phyloP scores from a whole-genome alignment of 2,888 invertebrate genomes.

The Danaus chrysippus region DNA sequence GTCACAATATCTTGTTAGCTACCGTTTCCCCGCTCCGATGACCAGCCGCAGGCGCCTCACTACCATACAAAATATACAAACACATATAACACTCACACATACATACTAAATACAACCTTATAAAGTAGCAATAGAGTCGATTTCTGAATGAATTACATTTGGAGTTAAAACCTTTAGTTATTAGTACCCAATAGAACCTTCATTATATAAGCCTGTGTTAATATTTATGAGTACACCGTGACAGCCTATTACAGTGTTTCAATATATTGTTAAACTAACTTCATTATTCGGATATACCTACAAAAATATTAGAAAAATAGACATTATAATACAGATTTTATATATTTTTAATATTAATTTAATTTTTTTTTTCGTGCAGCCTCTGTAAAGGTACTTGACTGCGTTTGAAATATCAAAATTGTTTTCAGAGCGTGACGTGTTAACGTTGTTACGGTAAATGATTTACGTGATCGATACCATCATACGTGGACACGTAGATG shows the following conservation, averaged over 20 bases:
- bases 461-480: slow-evolving; percentile 8
- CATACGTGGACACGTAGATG: background rate
- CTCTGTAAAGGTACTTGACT: background rate
- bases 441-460: slow-evolving; percentile 19
- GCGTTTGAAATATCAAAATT: slow-evolving; percentile 3
- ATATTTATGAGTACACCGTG: slow-evolving; percentile 36
- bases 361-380: background rate
- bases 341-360: no score
- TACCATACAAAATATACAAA: slow-evolving; percentile 14
- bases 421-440: slow-evolving; percentile 19
- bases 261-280: no score
- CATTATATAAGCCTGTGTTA: slow-evolving; percentile 33
- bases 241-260: slow-evolving; percentile 28
- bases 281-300: no score
- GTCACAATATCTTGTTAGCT: slow-evolving; percentile 69
- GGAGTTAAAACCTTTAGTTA: slow-evolving; percentile 16
- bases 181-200: slow-evolving; percentile 14
- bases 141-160: slow-evolving; percentile 6
- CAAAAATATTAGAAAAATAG: no score
- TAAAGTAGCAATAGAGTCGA: background rate
- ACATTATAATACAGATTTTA: no score
- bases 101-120: slow-evolving; percentile 21
- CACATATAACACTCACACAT: background rate
- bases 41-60: slow-evolving; percentile 42
- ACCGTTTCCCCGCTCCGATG: slow-evolving; percentile 63